Percentiles rank a stretch among this genome's conserved stretches.
These are phyloP conservation scores for Nephrotoma appendiculata DNA, from an alignment of 2,888 invertebrate species.

Conservation along the genomic window DNA sequence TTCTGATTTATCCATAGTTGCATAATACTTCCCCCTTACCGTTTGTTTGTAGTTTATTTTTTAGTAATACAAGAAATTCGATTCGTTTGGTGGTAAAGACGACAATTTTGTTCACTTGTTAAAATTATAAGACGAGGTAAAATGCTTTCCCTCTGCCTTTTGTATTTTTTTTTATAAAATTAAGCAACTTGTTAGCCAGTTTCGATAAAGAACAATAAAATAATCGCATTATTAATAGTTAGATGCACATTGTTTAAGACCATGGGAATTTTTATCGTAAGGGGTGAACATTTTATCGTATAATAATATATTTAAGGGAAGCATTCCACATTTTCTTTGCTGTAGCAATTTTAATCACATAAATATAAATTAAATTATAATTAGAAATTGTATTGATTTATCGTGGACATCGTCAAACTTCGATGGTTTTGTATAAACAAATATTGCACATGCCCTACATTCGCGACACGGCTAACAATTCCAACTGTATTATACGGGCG, in stretches of 20 bases:
- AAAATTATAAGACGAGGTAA: neutral
- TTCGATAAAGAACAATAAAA: neutral
- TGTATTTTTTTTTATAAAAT: neutral
- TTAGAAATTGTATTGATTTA: neutral
- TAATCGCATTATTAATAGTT: neutral
- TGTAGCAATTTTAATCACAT: neutral
- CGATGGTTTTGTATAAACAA: neutral
- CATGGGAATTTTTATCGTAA: neutral
- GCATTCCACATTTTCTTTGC: neutral
- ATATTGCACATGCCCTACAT: neutral
- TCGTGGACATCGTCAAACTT: neutral
- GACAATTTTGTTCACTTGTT: neutral
- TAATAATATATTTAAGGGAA: neutral
- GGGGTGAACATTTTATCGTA: neutral
- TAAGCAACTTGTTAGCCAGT: neutral
- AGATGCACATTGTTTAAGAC: neutral
- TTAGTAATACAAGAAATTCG: neutral
- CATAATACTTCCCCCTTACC: neutral
- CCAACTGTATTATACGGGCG: neutral
- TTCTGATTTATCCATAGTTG: neutral
- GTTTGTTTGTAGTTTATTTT: neutral
- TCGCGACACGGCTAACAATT: neutral
- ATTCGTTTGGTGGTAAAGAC: neutral
- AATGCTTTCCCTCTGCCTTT: neutral
- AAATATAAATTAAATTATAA: neutral